phyloP scores from a whole-genome alignment of 2,888 invertebrate species.

The Diarsia dahlii region DNA sequence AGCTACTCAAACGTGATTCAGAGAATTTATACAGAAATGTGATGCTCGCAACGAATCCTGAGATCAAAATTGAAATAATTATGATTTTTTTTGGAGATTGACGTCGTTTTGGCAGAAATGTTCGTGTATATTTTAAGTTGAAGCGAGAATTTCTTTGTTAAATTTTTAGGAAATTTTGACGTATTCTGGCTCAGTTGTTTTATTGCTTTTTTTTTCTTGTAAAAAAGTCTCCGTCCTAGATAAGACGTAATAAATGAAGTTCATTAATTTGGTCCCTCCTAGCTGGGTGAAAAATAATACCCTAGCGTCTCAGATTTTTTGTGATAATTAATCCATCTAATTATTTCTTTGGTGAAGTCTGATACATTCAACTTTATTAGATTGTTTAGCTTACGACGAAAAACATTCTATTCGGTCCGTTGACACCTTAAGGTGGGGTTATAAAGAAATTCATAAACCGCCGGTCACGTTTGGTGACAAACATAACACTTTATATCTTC shows the following conservation, averaged over 20 bases:
- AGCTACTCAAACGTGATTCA: conserved; percentile 64
- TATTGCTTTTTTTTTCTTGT: conserved; percentile 27
- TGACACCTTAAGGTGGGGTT: conserved; percentile 52
- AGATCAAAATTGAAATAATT: conserved; percentile 69
- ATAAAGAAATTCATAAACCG: conserved; percentile 73
- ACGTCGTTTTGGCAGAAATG: conserved; percentile 7
- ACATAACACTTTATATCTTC: conserved; percentile 82
- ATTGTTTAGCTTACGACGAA: neutral
- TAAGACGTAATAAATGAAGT: conserved; percentile 46
- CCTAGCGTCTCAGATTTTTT: conserved; percentile 45
- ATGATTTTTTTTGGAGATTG: conserved; percentile 51
- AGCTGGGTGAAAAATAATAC: conserved; percentile 34
- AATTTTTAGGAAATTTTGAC: conserved; percentile 9
- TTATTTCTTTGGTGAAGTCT: conserved; percentile 15
- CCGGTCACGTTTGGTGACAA: conserved; percentile 77
- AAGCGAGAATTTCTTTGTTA: neutral
- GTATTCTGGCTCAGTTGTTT: conserved; percentile 22
- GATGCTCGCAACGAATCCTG: conserved; percentile 64
- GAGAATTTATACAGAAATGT: conserved; percentile 73
- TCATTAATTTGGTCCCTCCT: conserved; percentile 50
- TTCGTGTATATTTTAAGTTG: conserved; percentile 5
- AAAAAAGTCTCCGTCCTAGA: conserved; percentile 23
- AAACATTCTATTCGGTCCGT: conserved; percentile 23
- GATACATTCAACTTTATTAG: neutral
- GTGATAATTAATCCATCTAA: conserved; percentile 34